Evolutionary conservation across 2,113 vertebrate species (phyloP).

Genomic region (Myiopsitta monachus): DNA sequence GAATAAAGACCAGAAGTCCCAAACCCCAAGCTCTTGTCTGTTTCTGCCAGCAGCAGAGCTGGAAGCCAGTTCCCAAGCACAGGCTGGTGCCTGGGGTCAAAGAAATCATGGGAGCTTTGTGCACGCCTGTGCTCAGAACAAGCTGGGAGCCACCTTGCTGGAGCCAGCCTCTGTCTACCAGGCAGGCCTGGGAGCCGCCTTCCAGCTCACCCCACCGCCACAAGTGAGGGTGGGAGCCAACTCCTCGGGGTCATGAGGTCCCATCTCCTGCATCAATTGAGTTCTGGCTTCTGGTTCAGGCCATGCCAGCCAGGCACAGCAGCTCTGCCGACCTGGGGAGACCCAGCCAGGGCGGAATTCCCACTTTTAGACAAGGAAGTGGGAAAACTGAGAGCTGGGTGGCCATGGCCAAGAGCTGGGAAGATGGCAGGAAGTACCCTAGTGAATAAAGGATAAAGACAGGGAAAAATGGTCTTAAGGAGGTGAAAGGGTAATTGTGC

Average conservation of each 20-base stretch:
- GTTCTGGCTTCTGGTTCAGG: background rate
- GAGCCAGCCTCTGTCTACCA: slow-evolving; percentile 2
- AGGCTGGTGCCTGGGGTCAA: background rate
- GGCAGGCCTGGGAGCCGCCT: background rate
- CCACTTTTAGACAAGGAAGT: background rate
- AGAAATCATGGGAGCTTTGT: background rate
- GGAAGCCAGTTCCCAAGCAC: slow-evolving; percentile 9
- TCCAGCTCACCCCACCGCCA: background rate
- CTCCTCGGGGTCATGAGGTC: background rate
- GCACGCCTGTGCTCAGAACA: background rate
- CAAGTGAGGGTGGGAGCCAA: background rate
- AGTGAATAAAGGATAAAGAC: background rate
- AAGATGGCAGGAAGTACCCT: background rate
- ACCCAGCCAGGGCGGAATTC: background rate
- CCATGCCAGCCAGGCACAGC: background rate
- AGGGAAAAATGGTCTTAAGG: background rate
- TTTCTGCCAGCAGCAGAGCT: background rate
- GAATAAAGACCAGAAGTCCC: slow-evolving; percentile 14
- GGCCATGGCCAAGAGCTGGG: background rate
- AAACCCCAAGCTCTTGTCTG: slow-evolving; percentile 35
- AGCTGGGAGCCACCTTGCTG: background rate
- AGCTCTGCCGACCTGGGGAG: background rate
- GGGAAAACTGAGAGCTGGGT: background rate
- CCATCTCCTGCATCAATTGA: background rate
- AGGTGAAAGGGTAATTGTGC: background rate